Base-by-base conservation (phyloP, 2,113 vertebrate species). In the Pterophyllum scalare region DNA sequence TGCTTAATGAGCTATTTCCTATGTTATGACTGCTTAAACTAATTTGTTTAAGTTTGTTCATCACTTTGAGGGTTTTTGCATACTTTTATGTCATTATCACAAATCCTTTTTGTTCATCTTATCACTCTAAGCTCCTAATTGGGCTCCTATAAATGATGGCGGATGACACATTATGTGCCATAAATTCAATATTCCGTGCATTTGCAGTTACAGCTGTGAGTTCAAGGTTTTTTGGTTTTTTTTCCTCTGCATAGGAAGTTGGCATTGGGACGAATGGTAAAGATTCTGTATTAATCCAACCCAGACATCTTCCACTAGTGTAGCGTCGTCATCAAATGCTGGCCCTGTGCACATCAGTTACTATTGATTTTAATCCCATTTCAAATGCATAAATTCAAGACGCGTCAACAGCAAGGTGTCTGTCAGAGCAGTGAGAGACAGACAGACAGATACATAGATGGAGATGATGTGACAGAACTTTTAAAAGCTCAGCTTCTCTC, bases 331-430 rank as follows among this genome's bases (percentile, higher is more conserved):
- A 40, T 56, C 22, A 46, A 8, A 12, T 3, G 24, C 20, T 24
- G 5, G 11, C n/a, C 24, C 64, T 5, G 22, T 57, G 52, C 15
- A 58, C 49, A 81, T 33, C 61, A 46, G 38, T 56, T 75, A 4
- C 65, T 87, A 79, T 79, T 61, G 74, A 81, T 77, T 83, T 76
- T 70, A 80, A 83, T 80, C 40, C 59, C 5, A 19, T 60, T 78
- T 75, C 75, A 78, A 58, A 85, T 43, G 67, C 75, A 70, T 60
- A 60, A 40, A 49, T 58, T 62, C 60, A 60, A 35, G 15, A 19
- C 11, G 46, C 31, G 14, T 7, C n/a, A 26, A 3, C 43, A 60
- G 54, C 12, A 31, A 15, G 74, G 20, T 24, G 70, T 52, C 43
- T 15, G 57, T 20, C 24, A 20, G 28, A 65, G 31, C 14, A 13